Conservation (phyloP, 1,140 invertebrate species). For the Notospermus geniculatus region DNA sequence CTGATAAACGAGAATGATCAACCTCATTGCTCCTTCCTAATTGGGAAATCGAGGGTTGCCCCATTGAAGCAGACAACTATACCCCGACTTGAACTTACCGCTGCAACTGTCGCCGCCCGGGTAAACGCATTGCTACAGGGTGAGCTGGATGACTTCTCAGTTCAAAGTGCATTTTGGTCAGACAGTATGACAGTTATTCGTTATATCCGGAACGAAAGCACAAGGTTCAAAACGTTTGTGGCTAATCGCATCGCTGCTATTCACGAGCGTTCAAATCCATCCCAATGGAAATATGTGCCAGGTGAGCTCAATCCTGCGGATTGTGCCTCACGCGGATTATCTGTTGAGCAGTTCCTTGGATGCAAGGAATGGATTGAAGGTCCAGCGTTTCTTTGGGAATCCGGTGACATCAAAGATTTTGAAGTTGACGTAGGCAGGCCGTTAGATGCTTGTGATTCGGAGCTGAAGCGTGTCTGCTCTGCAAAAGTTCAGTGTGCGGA, state of each 20-base stretch:
- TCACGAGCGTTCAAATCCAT: not conserved
- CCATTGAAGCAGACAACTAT: conserved; percentile 11
- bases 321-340: not conserved
- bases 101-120: conserved; percentile 5
- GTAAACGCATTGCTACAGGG: not conserved
- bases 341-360: not conserved
- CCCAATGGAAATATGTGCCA: conserved; percentile 3
- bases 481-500: too few species aligned
- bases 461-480: too few species aligned
- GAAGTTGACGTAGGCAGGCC: too few species aligned
- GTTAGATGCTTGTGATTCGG: too few species aligned
- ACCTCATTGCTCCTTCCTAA: conserved; percentile 3
- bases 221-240: not conserved
- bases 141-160: conserved; percentile 4
- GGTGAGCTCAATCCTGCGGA: too few species aligned
- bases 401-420: too few species aligned
- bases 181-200: conserved; percentile 13
- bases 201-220: conserved; percentile 10
- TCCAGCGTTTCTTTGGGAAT: conserved; percentile 12
- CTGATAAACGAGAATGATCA: not conserved
- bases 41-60: conserved; percentile 11
- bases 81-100: conserved; percentile 13
- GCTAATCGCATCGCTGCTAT: too few species aligned
- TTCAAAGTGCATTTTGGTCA: conserved; percentile 11
- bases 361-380: not conserved